Percentiles rank a stretch among this genome's conserved stretches.
phyloP scores from a whole-genome alignment of 1,140 invertebrate species.

The Penaeus japonicus region DNA sequence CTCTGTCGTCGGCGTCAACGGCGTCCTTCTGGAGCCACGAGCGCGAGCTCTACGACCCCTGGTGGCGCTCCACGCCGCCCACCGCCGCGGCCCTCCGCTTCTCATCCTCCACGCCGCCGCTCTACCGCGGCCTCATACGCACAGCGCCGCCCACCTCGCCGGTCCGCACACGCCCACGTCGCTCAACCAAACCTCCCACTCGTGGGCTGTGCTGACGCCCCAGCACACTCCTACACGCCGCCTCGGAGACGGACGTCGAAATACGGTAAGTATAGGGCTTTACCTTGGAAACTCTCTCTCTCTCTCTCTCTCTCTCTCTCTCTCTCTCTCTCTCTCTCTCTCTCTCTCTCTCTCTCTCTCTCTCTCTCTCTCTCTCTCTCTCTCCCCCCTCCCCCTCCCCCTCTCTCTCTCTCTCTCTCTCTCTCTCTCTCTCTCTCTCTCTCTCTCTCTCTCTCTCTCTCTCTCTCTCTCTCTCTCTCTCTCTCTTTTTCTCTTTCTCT shows the following conservation, averaged over 20 bases:
- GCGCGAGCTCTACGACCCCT: constrained; percentile 49
- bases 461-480: not conserved
- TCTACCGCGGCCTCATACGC: constrained; percentile 48
- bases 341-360: too few species aligned
- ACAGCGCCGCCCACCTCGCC: constrained; percentile 46
- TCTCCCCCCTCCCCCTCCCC: not conserved
- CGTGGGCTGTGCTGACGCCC: constrained; percentile 42
- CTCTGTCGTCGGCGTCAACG: constrained; percentile 49
- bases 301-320: too few species aligned
- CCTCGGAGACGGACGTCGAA: constrained; percentile 9
- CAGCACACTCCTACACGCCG: constrained; percentile 3
- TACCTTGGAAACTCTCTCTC: not conserved
- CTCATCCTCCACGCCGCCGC: constrained; percentile 41
- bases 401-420: too few species aligned
- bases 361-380: not conserved
- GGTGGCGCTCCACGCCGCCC: constrained; percentile 51
- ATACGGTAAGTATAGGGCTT: constrained; percentile 14
- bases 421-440: too few species aligned
- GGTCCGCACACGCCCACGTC: constrained; percentile 26
- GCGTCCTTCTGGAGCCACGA: constrained; percentile 56
- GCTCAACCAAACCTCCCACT: not conserved
- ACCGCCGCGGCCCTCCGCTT: constrained; percentile 37
- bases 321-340: too few species aligned
- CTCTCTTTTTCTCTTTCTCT: not conserved
- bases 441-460: too few species aligned